These are phyloP conservation scores for Ectemnius lituratus DNA, from an alignment of 2,888 invertebrate genomes.

Conservation along the genomic window DNA sequence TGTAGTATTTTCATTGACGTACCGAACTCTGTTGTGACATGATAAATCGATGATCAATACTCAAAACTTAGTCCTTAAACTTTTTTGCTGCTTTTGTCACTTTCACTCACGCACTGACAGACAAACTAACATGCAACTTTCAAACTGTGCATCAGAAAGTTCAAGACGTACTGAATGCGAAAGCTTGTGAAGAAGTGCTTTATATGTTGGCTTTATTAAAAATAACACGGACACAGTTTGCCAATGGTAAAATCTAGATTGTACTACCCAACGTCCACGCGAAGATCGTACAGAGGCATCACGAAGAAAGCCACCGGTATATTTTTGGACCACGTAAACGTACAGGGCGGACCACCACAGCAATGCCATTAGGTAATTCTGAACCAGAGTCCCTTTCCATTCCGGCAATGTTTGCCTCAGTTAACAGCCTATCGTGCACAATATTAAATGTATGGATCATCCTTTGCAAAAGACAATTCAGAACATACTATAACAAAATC, in stretches of 20 bases:
- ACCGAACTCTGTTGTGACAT: constrained; percentile 46
- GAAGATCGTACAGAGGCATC: constrained; percentile 20
- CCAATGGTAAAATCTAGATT: constrained; percentile 63
- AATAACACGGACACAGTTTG: constrained; percentile 52
- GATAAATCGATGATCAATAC: constrained; percentile 9
- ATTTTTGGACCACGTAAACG: constrained; percentile 63
- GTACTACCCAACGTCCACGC: constrained; percentile 38
- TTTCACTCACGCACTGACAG: not conserved
- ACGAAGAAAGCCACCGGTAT: constrained; percentile 37
- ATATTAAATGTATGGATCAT: no score
- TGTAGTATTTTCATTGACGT: constrained; percentile 7
- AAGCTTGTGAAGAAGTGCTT: constrained; percentile 13
- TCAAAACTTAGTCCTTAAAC: not conserved
- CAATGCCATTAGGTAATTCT: constrained; percentile 5
- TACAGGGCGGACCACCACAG: constrained; percentile 56
- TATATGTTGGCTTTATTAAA: constrained; percentile 61
- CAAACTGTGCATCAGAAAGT: not conserved
- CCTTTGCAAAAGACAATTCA: no score
- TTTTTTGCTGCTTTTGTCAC: not conserved
- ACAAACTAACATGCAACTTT: not conserved
- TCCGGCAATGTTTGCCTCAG: not conserved
- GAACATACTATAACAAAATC: no score
- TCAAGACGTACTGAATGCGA: not conserved
- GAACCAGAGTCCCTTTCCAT: not conserved
- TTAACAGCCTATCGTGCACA: no score